Conservation (phyloP, 2,797 vertebrate genomes). For the Hippopotamyrus pictus region DNA sequence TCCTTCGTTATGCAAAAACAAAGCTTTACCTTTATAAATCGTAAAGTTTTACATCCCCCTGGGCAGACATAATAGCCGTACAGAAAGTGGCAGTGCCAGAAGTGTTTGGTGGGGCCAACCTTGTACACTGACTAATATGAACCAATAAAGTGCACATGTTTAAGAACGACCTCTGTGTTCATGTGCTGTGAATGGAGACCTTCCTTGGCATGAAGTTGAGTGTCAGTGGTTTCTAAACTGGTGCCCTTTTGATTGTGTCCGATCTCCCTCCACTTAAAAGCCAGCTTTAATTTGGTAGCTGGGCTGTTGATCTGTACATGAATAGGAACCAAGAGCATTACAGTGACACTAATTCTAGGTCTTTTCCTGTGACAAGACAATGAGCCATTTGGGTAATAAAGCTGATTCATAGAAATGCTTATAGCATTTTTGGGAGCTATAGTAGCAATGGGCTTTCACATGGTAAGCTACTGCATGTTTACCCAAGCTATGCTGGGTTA, state of each 20-base stretch:
- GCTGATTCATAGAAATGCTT: neutral
- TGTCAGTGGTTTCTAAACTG: neutral
- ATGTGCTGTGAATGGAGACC: neutral
- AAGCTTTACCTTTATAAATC: slow-evolving; percentile 57
- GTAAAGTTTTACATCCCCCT: slow-evolving; percentile 56
- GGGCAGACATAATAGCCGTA: slow-evolving; percentile 45
- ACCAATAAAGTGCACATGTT: slow-evolving; percentile 95
- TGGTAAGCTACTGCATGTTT: neutral
- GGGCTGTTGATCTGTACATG: neutral
- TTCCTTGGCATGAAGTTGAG: neutral
- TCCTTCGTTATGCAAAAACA: slow-evolving; percentile 73
- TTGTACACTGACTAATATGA: slow-evolving; percentile 81
- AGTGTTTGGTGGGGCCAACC: slow-evolving; percentile 56
- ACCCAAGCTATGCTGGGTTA: neutral
- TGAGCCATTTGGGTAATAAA: neutral
- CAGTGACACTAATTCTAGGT: neutral
- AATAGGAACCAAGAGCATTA: neutral
- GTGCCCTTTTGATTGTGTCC: neutral
- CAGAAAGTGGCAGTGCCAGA: slow-evolving; percentile 56
- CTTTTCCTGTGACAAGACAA: neutral
- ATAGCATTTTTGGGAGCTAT: neutral
- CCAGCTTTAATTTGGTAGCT: neutral
- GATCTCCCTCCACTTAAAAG: neutral
- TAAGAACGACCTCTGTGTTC: slow-evolving; percentile 45
- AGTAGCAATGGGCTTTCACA: neutral